These are phyloP conservation scores for Glossophaga mutica DNA, from an alignment of 2,797 vertebrate genomes.

Conservation along the genomic window DNA sequence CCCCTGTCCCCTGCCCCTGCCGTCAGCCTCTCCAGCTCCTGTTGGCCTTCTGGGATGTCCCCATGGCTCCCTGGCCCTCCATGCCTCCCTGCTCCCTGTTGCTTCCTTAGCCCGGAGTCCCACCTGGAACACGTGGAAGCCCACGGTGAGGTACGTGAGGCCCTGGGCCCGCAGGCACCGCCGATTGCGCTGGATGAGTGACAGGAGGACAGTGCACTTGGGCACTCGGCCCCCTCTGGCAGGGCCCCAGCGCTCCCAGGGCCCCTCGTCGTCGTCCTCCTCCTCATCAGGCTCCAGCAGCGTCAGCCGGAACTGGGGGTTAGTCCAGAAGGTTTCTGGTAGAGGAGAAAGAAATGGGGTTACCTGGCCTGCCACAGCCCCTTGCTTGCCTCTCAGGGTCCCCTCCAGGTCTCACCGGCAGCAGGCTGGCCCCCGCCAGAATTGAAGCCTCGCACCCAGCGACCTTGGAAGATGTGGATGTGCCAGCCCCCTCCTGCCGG, in stretches of 20 bases:
- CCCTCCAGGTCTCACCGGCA: conserved; percentile 47
- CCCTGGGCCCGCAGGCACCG: conserved; percentile 53
- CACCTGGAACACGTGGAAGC: conserved; percentile 79
- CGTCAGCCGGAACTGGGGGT: conserved; percentile 76
- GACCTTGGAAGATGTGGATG: conserved; percentile 68
- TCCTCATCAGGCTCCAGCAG: conserved; percentile 71
- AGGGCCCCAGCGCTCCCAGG: conserved; percentile 44
- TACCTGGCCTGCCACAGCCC: accelerated
- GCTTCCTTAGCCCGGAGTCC: neutral
- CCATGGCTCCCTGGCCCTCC: neutral
- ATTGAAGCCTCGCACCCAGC: conserved; percentile 76
- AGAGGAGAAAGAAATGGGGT: neutral
- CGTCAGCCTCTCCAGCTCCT: no score
- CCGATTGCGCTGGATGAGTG: conserved; percentile 76
- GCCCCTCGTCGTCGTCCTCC: conserved; percentile 13
- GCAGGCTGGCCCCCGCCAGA: conserved; percentile 69
- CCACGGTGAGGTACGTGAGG: conserved; percentile 73
- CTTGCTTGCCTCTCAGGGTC: accelerated
- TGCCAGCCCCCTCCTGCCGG: conserved; percentile 56
- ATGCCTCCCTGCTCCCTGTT: accelerated
- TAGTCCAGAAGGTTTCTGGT: conserved; percentile 78
- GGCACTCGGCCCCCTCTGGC: conserved; percentile 25
- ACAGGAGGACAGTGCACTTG: conserved; percentile 78
- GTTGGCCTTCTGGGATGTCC: accelerated
- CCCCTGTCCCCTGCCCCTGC: no score